phyloP scores from a whole-genome alignment of 1,140 invertebrate genomes.

The Pseudomyrmex flavicornis region DNA sequence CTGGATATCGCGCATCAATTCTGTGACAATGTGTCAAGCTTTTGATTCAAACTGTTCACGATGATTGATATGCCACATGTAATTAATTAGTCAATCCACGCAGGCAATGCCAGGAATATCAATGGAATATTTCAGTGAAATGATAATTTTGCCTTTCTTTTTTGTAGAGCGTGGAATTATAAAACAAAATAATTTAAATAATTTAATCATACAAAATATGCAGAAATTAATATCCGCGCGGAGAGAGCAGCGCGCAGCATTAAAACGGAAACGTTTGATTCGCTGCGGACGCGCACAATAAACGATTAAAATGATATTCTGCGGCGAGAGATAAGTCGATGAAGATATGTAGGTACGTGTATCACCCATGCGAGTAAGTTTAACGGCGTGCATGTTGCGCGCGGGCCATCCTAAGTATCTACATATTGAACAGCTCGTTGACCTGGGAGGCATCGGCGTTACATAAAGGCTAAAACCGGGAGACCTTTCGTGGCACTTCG shows the following conservation, averaged over 20 bases:
- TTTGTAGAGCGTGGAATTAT: background rate
- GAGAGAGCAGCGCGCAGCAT: background rate
- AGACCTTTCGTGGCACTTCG: slow-evolving; percentile 54
- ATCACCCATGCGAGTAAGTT: slow-evolving; percentile 30
- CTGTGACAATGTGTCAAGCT: background rate
- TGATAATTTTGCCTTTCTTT: background rate
- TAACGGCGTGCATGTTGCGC: slow-evolving; percentile 47
- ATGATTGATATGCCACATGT: slow-evolving; percentile 11
- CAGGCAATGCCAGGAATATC: background rate
- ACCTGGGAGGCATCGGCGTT: slow-evolving; percentile 35
- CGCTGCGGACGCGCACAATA: background rate
- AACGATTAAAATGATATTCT: slow-evolving; percentile 38
- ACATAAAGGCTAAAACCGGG: slow-evolving; percentile 42
- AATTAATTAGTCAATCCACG: slow-evolving; percentile 36
- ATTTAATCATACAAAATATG: background rate
- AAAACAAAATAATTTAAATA: no score
- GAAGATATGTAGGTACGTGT: slow-evolving; percentile 19
- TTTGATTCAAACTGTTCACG: slow-evolving; percentile 19
- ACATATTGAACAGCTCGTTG: slow-evolving; percentile 58
- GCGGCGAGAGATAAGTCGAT: slow-evolving; percentile 21
- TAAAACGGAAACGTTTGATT: slow-evolving; percentile 1
- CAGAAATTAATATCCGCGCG: background rate
- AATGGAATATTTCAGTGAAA: background rate
- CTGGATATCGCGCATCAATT: slow-evolving; percentile 32
- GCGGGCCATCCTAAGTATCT: slow-evolving; percentile 4